Percentiles rank a stretch among this genome's conserved stretches.
Evolutionary conservation across 2,888 invertebrate species (phyloP).

Genomic region (Rhagophthalmus giganteus): DNA sequence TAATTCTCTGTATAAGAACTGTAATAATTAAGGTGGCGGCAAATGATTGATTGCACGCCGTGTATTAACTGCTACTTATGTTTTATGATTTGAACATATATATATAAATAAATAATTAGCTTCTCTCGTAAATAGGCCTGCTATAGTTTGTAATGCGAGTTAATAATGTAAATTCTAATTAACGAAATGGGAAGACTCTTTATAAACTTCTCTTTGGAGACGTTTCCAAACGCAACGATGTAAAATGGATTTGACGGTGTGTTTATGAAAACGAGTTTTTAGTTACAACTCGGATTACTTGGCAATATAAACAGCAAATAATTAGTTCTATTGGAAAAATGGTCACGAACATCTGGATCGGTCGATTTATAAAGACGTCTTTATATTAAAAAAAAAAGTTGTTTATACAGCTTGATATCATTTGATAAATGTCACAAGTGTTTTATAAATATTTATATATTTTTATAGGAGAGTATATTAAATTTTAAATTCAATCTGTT

Average conservation of each 20-base stretch:
- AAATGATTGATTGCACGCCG: neutral
- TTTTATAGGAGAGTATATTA: constrained; percentile 11
- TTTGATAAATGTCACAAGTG: constrained; percentile 29
- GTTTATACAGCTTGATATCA: constrained; percentile 26
- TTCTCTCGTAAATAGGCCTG: neutral
- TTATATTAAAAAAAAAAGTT: constrained; percentile 26
- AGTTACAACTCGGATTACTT: no score
- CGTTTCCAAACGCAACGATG: no score
- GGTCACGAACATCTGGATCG: constrained; percentile 19
- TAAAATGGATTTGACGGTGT: no score
- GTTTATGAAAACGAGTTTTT: no score
- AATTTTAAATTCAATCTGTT: constrained; percentile 28
- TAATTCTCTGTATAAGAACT: neutral
- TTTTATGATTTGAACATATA: neutral
- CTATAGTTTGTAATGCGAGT: neutral
- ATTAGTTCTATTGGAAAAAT: neutral
- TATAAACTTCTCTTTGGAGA: no score
- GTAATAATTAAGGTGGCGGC: neutral
- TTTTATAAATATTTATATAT: constrained; percentile 29
- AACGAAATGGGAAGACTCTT: neutral
- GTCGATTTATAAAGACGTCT: constrained; percentile 19
- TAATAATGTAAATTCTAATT: neutral
- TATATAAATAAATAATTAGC: neutral
- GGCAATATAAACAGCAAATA: neutral
- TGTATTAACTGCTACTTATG: neutral